Percentiles rank a stretch among this genome's conserved stretches.
phyloP scores from a whole-genome alignment of 2,797 vertebrate species.

The Pangasius sanitwongsei region DNA sequence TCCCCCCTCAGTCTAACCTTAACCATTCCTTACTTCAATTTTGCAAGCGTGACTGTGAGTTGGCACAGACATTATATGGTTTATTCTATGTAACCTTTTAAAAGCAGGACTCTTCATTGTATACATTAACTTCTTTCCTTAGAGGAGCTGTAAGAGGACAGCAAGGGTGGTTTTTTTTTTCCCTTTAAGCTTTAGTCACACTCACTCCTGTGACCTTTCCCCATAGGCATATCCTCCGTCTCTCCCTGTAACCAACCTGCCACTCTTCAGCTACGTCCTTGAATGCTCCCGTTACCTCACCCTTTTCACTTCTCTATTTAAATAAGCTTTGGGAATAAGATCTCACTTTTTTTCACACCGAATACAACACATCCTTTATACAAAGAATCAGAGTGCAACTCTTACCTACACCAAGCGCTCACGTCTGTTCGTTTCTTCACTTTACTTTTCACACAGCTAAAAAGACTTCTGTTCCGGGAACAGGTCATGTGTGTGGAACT shows the following conservation, averaged over 20 bases:
- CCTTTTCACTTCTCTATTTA: conserved; percentile 41
- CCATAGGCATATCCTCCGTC: conserved; percentile 33
- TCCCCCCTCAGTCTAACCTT: background rate
- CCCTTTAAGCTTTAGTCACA: conserved; percentile 39
- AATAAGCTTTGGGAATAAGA: conserved; percentile 19
- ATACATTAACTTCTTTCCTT: conserved; percentile 28
- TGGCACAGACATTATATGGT: background rate
- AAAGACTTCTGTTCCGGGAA: conserved; percentile 16
- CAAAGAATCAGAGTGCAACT: background rate
- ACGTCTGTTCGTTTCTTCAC: background rate
- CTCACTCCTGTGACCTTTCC: conserved; percentile 43
- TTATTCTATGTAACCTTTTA: conserved; percentile 13
- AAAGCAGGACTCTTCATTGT: conserved; percentile 18
- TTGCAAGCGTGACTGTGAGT: background rate
- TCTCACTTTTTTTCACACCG: conserved; percentile 6
- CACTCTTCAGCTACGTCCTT: conserved; percentile 30
- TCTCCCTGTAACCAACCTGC: conserved; percentile 39
- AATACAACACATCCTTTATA: conserved; percentile 34
- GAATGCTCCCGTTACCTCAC: conserved; percentile 35
- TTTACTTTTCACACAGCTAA: conserved; percentile 10
- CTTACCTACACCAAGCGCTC: background rate
- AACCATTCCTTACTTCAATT: background rate
- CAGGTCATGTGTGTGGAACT: background rate
- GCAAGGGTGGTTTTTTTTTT: background rate
- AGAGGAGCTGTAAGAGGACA: background rate